Evolutionary conservation across 1,140 invertebrate species (phyloP).

Genomic region (Nasonia vitripennis): DNA sequence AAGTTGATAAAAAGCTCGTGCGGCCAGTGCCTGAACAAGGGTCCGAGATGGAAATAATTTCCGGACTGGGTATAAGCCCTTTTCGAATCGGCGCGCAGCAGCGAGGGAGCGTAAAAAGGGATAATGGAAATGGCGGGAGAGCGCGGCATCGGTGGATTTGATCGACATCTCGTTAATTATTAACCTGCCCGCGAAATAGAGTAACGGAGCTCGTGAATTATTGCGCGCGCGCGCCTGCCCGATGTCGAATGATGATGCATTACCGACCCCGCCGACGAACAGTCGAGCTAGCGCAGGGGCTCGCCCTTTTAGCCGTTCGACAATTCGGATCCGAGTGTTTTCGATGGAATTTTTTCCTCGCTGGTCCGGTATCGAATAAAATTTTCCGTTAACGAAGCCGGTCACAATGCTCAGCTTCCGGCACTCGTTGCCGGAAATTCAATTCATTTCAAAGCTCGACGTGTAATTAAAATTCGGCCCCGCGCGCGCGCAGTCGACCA

Average conservation of each 20-base stretch:
- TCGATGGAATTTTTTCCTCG: too few species aligned
- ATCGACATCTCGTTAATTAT: slow-evolving; percentile 60
- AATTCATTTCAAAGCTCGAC: too few species aligned
- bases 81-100: too few species aligned
- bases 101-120: background rate
- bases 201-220: slow-evolving; percentile 44
- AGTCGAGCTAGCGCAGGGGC: background rate
- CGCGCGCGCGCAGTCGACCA: too few species aligned
- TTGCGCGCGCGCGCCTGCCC: background rate
- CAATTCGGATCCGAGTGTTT: background rate
- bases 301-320: background rate
- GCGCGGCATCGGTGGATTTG: slow-evolving; percentile 39
- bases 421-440: too few species aligned
- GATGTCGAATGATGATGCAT: slow-evolving; percentile 35
- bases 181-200: slow-evolving; percentile 41
- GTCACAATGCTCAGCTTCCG: too few species aligned
- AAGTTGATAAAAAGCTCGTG: too few species aligned
- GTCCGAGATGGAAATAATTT: background rate
- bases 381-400: too few species aligned
- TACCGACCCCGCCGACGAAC: background rate
- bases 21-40: too few species aligned
- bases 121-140: slow-evolving; percentile 35
- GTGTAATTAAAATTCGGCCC: too few species aligned
- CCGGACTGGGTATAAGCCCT: too few species aligned
- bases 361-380: too few species aligned